These are phyloP conservation scores for Acronicta leporina DNA, from an alignment of 2,888 invertebrate genomes.

Conservation along the genomic window DNA sequence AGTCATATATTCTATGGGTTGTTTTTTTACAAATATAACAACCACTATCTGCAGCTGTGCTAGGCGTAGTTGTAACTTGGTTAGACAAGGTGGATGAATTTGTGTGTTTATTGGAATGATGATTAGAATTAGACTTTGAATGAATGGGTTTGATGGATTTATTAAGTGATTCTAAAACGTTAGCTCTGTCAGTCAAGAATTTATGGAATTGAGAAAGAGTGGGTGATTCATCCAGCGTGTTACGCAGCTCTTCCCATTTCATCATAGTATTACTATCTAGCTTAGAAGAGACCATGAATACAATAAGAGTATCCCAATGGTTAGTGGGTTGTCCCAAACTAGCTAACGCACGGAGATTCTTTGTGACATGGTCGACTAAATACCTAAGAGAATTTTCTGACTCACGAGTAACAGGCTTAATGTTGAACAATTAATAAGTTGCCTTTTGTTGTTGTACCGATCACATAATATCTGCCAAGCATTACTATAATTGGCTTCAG, in stretches of 20 bases:
- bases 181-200: neutral
- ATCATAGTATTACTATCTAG: neutral
- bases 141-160: neutral
- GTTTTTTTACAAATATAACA: too few relatives aligned
- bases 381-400: neutral
- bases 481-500: conserved; percentile 15
- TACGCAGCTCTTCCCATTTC: neutral
- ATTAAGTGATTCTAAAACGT: conserved; percentile 1
- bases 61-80: neutral
- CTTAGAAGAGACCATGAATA: conserved; percentile 32
- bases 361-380: neutral
- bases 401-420: conserved; percentile 8
- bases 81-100: neutral
- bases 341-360: conserved; percentile 36
- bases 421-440: neutral
- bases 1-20: conserved; percentile 15
- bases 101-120: neutral
- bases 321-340: conserved; percentile 42
- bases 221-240: neutral
- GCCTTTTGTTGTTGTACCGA: neutral
- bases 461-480: conserved; percentile 15
- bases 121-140: neutral
- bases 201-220: conserved; percentile 1
- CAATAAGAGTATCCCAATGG: conserved; percentile 40
- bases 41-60: too few relatives aligned